Evolutionary conservation across 2,113 vertebrate species (phyloP), one percentile per base, ranked within the genome.

Genomic region (Ptilorrhoa leucosticta): DNA sequence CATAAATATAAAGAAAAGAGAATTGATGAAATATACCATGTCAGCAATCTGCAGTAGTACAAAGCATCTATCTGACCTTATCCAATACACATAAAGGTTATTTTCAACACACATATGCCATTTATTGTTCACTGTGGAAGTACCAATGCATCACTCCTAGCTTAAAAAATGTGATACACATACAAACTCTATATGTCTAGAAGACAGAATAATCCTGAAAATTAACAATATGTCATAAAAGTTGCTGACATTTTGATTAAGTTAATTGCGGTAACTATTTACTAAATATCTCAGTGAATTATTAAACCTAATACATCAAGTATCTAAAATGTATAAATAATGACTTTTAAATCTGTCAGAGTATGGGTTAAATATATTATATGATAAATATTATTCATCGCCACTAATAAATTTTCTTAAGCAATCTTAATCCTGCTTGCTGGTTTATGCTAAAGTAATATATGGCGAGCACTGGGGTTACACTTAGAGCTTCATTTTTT

Each of bases 351-450:
- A 93, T 58, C 71, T 68, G 56, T 89, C 94, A 89, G 39, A 57
- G 30, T 77, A 75, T 24, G 20, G 56, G 31, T 81, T 87, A 83
- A 92, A 93, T 75, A 76, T 82, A 90, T 82, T 60, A 69, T 66
- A 94, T 56, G 60, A 94, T 82, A 94, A 95, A 88, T 94, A 95
- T 65, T 93, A 78, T 90, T 93, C 40, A 87, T 19, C 2, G 0
- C 23, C 44, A 81, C 44, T 68, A 95, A 93, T 93, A 96, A 86
- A 94, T 96, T 93, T 90, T 83, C 89, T 92, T 71, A 60, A 94
- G 51, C 73, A 94, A 72, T 79, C 63, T 94, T 94, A 95, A 95
- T 93, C 58, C 85, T 88, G 26, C 79, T 94, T 93, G 51, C 33
- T 92, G 22, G 31, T 94, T 81, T 80, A 64, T 73, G 70, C 70